Percentiles rank a stretch among this genome's conserved stretches.
These are phyloP conservation scores for Pharmacophagus antenor DNA, from an alignment of 2,888 invertebrate genomes.

Conservation along the genomic window DNA sequence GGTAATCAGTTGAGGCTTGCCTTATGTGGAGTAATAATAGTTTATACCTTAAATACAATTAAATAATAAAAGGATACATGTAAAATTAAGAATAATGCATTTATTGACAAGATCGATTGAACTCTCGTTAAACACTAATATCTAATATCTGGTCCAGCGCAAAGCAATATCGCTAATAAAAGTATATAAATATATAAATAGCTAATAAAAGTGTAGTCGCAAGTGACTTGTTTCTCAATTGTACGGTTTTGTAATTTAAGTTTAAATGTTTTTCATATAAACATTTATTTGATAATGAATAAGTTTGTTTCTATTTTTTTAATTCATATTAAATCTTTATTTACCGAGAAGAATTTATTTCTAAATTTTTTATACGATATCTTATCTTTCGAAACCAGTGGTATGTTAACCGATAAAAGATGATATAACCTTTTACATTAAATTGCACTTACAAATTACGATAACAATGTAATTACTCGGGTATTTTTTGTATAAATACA, in stretches of 20 bases:
- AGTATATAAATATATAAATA: no score
- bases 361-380: neutral
- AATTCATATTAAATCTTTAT: neutral
- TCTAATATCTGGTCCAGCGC: neutral
- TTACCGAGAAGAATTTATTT: neutral
- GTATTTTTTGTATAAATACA: no score
- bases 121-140: neutral
- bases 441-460: no score
- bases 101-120: neutral
- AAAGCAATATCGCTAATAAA: neutral
- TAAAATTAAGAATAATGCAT: neutral
- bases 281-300: slow-evolving; percentile 1
- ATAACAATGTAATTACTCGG: no score
- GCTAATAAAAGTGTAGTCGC: slow-evolving; percentile 5
- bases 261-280: neutral
- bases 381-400: no score
- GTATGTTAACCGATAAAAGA: no score
- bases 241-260: slow-evolving; percentile 11
- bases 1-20: no score
- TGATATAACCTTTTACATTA: no score
- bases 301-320: neutral
- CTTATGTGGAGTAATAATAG: no score
- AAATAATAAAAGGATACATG: neutral
- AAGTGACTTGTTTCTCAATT: slow-evolving; percentile 11
- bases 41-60: no score